Conservation (phyloP, 2,888 invertebrate species). For the Amphiduros pacificus region DNA sequence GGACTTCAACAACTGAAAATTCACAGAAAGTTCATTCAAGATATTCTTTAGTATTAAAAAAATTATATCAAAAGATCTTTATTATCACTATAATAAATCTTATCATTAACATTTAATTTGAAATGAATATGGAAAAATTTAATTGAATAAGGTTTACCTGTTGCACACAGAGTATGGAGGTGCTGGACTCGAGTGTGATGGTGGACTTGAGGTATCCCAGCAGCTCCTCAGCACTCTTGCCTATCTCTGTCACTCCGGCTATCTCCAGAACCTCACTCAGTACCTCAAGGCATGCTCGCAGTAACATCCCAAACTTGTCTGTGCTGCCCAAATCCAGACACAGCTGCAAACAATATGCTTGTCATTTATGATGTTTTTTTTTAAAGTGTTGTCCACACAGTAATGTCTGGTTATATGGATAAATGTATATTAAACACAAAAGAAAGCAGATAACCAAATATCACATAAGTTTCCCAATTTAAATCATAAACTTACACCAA, state of each 20-base stretch:
- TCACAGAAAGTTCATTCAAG: too few species aligned
- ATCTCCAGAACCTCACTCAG: constrained; percentile 66
- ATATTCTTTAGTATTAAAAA: too few species aligned
- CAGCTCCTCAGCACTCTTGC: constrained; percentile 78
- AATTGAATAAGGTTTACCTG: constrained; percentile 65
- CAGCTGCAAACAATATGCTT: constrained; percentile 38
- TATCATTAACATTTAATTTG: too few species aligned
- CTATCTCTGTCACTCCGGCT: constrained; percentile 67
- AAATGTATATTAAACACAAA: background rate
- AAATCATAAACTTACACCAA: too few species aligned
- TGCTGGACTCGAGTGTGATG: constrained; percentile 71
- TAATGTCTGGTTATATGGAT: too few species aligned
- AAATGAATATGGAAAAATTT: too few species aligned
- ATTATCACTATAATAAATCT: too few species aligned
- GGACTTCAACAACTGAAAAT: constrained; percentile 66
- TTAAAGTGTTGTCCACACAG: too few species aligned
- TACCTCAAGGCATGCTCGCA: constrained; percentile 66
- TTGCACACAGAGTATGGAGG: constrained; percentile 75
- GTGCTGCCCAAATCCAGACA: constrained; percentile 58
- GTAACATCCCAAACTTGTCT: constrained; percentile 53
- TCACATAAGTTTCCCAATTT: too few species aligned
- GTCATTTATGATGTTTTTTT: background rate
- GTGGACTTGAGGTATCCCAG: constrained; percentile 74
- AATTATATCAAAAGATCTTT: too few species aligned
- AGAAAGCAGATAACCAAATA: background rate